phyloP scores from a whole-genome alignment of 2,113 vertebrate species.

The Bufo gargarizans region DNA sequence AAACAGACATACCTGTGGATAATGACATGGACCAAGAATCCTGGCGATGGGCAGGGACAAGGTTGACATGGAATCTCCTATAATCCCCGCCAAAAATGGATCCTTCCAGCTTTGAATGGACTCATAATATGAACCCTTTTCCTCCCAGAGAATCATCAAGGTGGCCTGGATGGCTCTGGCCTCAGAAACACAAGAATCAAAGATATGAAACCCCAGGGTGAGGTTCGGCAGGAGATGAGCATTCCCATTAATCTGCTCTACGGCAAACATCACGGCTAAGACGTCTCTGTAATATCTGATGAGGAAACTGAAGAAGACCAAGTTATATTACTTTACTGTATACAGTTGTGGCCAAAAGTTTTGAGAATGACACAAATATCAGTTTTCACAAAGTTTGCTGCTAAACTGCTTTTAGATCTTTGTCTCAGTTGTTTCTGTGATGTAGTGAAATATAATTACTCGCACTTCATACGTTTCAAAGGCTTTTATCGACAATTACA shows the following conservation, averaged over 20 bases:
- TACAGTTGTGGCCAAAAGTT: no score
- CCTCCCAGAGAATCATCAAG: slow-evolving; percentile 15
- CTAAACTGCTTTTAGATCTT: no score
- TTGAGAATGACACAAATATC: no score
- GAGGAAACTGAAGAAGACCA: background rate
- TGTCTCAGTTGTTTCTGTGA: no score
- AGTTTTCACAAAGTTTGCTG: no score
- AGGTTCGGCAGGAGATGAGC: slow-evolving; percentile 23
- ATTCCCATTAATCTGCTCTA: slow-evolving; percentile 41
- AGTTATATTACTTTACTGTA: background rate
- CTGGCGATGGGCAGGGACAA: slow-evolving; percentile 37
- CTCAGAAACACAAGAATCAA: slow-evolving; percentile 39
- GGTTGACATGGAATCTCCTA: slow-evolving; percentile 51
- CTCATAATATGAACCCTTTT: background rate
- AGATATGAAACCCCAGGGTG: slow-evolving; percentile 35
- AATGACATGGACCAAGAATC: slow-evolving; percentile 11
- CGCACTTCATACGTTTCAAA: no score
- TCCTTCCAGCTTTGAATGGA: background rate
- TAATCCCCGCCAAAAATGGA: slow-evolving; percentile 30
- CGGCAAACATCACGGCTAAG: slow-evolving; percentile 18
- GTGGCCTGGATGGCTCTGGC: slow-evolving; percentile 27
- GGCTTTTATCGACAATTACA: no score
- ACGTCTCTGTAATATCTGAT: slow-evolving; percentile 48
- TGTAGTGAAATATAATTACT: no score
- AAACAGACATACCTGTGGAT: slow-evolving; percentile 26